These are phyloP conservation scores for Sebastes schlegelii DNA, from an alignment of 2,113 vertebrate genomes.

Conservation along the genomic window DNA sequence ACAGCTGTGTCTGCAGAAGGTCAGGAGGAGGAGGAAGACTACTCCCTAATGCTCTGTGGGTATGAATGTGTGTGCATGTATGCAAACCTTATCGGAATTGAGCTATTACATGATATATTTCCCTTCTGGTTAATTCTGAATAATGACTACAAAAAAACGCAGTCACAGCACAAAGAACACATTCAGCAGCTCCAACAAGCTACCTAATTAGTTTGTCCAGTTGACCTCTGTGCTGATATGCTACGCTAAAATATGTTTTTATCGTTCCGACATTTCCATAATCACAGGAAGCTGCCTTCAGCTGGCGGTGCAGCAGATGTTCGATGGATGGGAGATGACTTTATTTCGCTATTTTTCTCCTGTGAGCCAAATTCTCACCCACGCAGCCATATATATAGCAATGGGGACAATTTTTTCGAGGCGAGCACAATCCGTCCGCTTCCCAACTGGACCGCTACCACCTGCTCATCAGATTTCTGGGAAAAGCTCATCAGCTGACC, in stretches of 20 bases:
- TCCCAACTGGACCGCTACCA: conserved; percentile 67
- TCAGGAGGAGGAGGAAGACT: conserved; percentile 55
- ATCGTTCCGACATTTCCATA: conserved; percentile 41
- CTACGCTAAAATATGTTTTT: conserved; percentile 22
- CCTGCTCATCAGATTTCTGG: conserved; percentile 76
- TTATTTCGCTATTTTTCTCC: conserved; percentile 26
- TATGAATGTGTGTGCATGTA: conserved; percentile 20
- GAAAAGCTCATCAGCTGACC: conserved; percentile 73
- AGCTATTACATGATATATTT: conserved; percentile 26
- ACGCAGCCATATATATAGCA: conserved; percentile 35
- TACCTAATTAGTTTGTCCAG: conserved; percentile 30
- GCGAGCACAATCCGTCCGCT: conserved; percentile 48
- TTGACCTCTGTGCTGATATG: conserved; percentile 41
- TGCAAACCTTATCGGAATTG: conserved; percentile 20
- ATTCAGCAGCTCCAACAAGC: conserved; percentile 35
- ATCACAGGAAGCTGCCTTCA: conserved; percentile 66
- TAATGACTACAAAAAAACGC: conserved; percentile 21
- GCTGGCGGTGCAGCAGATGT: conserved; percentile 66
- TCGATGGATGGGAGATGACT: conserved; percentile 38
- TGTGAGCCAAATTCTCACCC: conserved; percentile 52
- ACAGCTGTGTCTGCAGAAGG: conserved; percentile 76
- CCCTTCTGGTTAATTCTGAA: conserved; percentile 25
- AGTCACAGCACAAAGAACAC: conserved; percentile 30
- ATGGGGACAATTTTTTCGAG: conserved; percentile 32
- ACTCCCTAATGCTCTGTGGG: conserved; percentile 52